A percentile compares a stretch with the other conserved stretches of the same genome.
Conservation (phyloP, 1,140 invertebrate species). For the Leptinotarsa defecta region DNA sequence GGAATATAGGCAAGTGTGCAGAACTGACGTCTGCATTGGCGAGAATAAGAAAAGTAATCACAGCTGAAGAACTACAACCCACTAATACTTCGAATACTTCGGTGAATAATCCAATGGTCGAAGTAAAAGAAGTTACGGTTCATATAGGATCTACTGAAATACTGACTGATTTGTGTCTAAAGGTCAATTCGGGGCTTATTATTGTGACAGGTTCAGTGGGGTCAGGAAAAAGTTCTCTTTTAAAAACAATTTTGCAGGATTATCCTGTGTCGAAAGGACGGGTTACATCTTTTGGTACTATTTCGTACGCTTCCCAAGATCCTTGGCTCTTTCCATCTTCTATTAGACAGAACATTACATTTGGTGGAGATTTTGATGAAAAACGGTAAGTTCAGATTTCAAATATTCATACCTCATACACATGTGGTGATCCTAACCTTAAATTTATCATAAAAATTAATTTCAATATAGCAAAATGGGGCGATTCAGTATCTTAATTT, state of each 20-base stretch:
- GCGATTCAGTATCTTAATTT: too few species aligned
- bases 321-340: slow-evolving; percentile 75
- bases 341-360: slow-evolving; percentile 68
- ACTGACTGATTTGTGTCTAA: slow-evolving; percentile 65
- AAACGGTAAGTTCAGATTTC: slow-evolving; percentile 58
- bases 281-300: slow-evolving; percentile 61
- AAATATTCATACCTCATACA: too few species aligned
- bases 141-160: slow-evolving; percentile 53
- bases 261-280: slow-evolving; percentile 66
- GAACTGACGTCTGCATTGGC: slow-evolving; percentile 50
- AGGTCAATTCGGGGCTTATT: slow-evolving; percentile 64
- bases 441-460: too few species aligned
- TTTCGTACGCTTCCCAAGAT: slow-evolving; percentile 81
- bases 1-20: slow-evolving; percentile 65
- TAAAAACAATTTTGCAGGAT: slow-evolving; percentile 75
- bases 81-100: slow-evolving; percentile 11
- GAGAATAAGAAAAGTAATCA: slow-evolving; percentile 36
- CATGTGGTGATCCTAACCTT: too few species aligned
- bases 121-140: slow-evolving; percentile 1
- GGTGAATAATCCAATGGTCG: neutral
- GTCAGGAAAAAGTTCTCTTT: slow-evolving; percentile 76
- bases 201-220: slow-evolving; percentile 80
- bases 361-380: slow-evolving; percentile 57
- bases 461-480: too few species aligned
- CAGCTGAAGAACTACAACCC: slow-evolving; percentile 28